These are phyloP conservation scores for Entomobrya proxima DNA, from an alignment of 2,888 invertebrate genomes.

Conservation along the genomic window DNA sequence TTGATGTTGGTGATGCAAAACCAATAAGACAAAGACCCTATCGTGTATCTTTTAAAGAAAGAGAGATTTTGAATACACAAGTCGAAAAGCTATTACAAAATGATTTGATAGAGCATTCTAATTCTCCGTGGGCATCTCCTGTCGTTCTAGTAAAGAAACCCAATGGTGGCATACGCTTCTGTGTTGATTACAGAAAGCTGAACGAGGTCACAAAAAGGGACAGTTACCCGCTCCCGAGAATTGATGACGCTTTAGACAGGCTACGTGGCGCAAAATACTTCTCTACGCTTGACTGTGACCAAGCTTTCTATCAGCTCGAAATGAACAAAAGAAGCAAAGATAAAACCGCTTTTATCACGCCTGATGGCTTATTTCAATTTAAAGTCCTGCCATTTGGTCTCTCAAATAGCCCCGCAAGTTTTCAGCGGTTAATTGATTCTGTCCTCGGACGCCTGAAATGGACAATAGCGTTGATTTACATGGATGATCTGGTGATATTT, in stretches of 20 bases:
- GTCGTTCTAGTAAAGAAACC: too few species aligned
- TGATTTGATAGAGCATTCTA: too few species aligned
- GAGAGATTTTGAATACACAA: not conserved
- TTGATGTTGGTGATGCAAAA: not conserved
- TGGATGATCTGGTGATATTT: not conserved
- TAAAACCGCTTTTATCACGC: too few species aligned
- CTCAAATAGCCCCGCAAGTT: too few species aligned
- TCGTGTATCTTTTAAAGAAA: not conserved
- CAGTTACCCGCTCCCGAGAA: slow-evolving; percentile 40
- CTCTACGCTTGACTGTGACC: not conserved
- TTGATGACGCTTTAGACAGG: slow-evolving; percentile 57
- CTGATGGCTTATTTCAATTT: too few species aligned
- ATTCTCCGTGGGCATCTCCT: too few species aligned
- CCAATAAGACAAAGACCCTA: not conserved
- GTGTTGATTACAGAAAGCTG: too few species aligned
- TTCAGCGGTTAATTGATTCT: not conserved
- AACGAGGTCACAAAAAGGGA: not conserved
- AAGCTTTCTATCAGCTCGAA: not conserved
- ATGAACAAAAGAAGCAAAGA: not conserved
- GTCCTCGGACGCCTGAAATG: not conserved
- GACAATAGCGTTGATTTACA: not conserved
- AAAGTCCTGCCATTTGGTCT: too few species aligned
- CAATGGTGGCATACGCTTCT: too few species aligned
- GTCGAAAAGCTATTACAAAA: not conserved
- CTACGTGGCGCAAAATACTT: slow-evolving; percentile 16